Base-by-base conservation (phyloP, 2,113 vertebrate genomes). In the Alaudala cheleensis region DNA sequence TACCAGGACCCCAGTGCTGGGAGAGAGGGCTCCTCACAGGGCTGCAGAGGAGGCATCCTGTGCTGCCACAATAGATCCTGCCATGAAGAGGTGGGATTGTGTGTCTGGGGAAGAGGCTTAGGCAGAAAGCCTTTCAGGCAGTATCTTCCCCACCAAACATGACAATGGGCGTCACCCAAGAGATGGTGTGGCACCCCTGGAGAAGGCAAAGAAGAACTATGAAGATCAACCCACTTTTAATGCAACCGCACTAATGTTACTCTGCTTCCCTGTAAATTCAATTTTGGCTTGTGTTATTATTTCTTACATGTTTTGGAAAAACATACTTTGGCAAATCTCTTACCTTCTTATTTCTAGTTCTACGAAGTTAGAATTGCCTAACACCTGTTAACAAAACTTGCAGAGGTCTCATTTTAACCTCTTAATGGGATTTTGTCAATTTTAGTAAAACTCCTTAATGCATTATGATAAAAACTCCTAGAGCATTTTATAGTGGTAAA, bases 71-170 rank as follows among this genome's bases (percentile, higher is more conserved):
- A 42, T 22, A 12, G 20, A 19, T 50, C 29, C 56, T 65, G 40
- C 0, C 0, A 14, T 2, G 4, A 47, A 78, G 2, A 12, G n/a
- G 8, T 9, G 5, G 3, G 49, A 16, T 2, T 33, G 26, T 50
- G 29, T 15, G 2, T 37, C 21, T 44, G 42, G 42, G n/a, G 31
- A 66, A 61, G 15, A 51, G 19, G 62, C 14, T 56, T 45, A 61
- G 40, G 50, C 53, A 53, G 29, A 40, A 69, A 64, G 28, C 10
- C 12, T 19, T 34, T 57, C 6, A 1, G 15, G 56, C 47, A 51
- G 12, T 17, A 28, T 65, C 56, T 60, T 14, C 25, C 45, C 26
- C n/a, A 50, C 42, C 14, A 20, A 31, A 83, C 1, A 5, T 15
- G 37, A 18, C 56, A 29, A 11, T 19, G 11, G 62, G 31, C 61